A percentile compares a stretch with the other conserved stretches of the same genome.
Evolutionary conservation across 2,113 vertebrate genomes (phyloP).

Genomic region (Notothenia rossii): DNA sequence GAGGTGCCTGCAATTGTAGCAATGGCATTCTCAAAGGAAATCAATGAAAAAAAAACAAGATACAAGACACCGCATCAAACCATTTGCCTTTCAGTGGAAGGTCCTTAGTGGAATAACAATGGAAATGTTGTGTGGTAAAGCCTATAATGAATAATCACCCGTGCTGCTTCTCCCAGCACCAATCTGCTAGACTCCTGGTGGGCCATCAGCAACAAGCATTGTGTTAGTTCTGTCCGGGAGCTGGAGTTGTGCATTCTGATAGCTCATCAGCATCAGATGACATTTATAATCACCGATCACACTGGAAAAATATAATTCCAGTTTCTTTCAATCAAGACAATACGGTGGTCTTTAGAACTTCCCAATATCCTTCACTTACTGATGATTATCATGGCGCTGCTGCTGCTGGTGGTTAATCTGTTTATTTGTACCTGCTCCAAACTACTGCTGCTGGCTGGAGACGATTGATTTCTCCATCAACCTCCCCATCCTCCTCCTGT

Average conservation of each 20-base stretch:
- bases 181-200: slow-evolving; percentile 45
- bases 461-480: slow-evolving; percentile 41
- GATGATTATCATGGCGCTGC: slow-evolving; percentile 1
- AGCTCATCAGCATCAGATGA: slow-evolving; percentile 39
- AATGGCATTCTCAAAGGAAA: neutral
- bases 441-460: slow-evolving; percentile 27
- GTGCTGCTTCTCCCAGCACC: slow-evolving; percentile 22
- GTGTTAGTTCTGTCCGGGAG: slow-evolving; percentile 25
- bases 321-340: slow-evolving; percentile 44
- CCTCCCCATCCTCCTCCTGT: slow-evolving; percentile 33
- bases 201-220: slow-evolving; percentile 32
- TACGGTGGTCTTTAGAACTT: slow-evolving; percentile 18
- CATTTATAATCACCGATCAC: slow-evolving; percentile 45
- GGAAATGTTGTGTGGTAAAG: neutral
- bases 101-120: neutral
- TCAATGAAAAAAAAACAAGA: slow-evolving; percentile 11
- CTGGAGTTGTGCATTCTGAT: slow-evolving; percentile 25
- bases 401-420: slow-evolving; percentile 42
- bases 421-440: slow-evolving; percentile 55
- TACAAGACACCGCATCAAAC: slow-evolving; percentile 10
- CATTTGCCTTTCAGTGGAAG: neutral
- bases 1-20: neutral
- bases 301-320: slow-evolving; percentile 23
- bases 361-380: neutral
- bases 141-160: slow-evolving; percentile 26